These are phyloP conservation scores for Schizopygopsis malacanthus DNA, from an alignment of 2,797 vertebrate genomes.

Conservation along the genomic window DNA sequence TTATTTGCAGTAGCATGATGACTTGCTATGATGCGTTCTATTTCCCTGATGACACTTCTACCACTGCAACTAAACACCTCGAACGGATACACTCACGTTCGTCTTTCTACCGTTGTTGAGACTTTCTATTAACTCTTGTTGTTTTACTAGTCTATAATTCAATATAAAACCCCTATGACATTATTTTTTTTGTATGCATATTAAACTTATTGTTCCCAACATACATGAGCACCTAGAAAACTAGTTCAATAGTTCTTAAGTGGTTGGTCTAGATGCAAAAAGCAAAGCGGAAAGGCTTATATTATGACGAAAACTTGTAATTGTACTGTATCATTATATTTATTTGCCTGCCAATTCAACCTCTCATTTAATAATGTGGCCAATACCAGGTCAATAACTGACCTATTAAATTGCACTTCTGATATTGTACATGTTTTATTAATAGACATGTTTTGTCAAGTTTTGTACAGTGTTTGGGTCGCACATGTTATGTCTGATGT, in stretches of 20 bases:
- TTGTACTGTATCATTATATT: not conserved
- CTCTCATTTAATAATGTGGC: not conserved
- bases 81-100: not conserved
- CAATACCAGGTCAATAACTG: not conserved
- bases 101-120: not conserved
- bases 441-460: too few relatives aligned
- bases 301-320: not conserved
- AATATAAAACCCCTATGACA: not conserved
- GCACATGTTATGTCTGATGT: not conserved
- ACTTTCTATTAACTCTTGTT: not conserved
- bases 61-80: not conserved
- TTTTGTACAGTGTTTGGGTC: too few relatives aligned
- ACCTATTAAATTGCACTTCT: not conserved
- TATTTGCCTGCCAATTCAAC: not conserved
- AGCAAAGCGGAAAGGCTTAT: too few relatives aligned
- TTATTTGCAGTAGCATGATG: slow-evolving; percentile 76
- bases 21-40: slow-evolving; percentile 63
- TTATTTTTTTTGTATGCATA: not conserved
- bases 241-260: not conserved
- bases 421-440: not conserved
- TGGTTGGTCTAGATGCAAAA: not conserved
- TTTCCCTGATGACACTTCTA: not conserved
- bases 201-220: not conserved
- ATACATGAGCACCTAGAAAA: not conserved
- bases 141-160: too few relatives aligned